These are phyloP conservation scores for Idaea biselata DNA, from an alignment of 2,888 invertebrate genomes.

Conservation along the genomic window DNA sequence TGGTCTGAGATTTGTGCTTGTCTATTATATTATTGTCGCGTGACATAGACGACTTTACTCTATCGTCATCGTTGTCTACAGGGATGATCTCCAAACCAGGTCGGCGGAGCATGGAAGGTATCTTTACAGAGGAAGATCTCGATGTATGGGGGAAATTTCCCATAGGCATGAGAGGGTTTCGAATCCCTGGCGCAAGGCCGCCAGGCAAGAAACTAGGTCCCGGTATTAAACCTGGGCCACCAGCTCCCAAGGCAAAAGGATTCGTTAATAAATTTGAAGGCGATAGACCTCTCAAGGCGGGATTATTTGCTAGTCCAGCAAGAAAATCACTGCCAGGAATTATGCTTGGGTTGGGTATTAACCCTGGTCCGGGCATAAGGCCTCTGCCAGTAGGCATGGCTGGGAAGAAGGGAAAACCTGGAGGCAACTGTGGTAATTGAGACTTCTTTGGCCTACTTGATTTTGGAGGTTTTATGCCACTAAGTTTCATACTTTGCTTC, in stretches of 20 bases:
- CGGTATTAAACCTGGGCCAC: constrained; percentile 84
- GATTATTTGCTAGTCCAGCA: constrained; percentile 68
- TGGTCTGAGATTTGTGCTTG: constrained; percentile 74
- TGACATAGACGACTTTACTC: constrained; percentile 55
- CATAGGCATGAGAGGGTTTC: constrained; percentile 76
- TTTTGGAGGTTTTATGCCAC: constrained; percentile 59
- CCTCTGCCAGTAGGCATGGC: constrained; percentile 74
- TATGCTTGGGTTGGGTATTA: constrained; percentile 71
- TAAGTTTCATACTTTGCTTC: constrained; percentile 60
- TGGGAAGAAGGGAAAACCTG: constrained; percentile 73
- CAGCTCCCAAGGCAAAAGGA: constrained; percentile 73
- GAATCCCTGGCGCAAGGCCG: constrained; percentile 57
- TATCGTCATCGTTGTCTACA: constrained; percentile 73
- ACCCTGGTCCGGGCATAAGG: constrained; percentile 77
- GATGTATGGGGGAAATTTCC: constrained; percentile 81
- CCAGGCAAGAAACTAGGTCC: constrained; percentile 69
- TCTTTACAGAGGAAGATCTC: constrained; percentile 78
- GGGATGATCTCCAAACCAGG: constrained; percentile 80
- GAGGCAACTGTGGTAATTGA: constrained; percentile 64
- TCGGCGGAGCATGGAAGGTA: constrained; percentile 81
- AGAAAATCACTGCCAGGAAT: constrained; percentile 73
- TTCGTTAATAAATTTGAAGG: constrained; percentile 70
- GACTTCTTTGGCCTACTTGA: constrained; percentile 65
- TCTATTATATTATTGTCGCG: constrained; percentile 69
- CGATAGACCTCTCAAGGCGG: constrained; percentile 66